These are phyloP conservation scores for zebrafish (Danio rerio) DNA, from an alignment of 2,113 vertebrate species.

Conservation along the genomic window DNA sequence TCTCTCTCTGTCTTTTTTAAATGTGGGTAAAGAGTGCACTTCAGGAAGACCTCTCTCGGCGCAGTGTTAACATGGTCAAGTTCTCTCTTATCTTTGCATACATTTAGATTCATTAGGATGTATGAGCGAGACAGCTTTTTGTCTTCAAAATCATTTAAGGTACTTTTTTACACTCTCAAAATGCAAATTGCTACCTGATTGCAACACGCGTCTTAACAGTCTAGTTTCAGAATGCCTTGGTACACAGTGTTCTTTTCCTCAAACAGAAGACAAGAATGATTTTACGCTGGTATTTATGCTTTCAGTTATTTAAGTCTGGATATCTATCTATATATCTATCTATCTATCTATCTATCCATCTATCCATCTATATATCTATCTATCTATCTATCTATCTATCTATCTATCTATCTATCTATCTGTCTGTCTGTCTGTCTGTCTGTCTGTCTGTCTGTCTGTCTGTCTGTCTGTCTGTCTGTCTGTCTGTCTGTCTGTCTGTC, in stretches of 20 bases:
- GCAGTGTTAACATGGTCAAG: slow-evolving; percentile 56
- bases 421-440: no score
- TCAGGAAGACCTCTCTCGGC: slow-evolving; percentile 39
- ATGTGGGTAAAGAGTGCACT: slow-evolving; percentile 57
- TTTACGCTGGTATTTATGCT: background rate
- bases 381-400: no score
- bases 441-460: no score
- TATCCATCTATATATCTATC: no score
- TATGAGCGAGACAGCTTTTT: slow-evolving; percentile 68
- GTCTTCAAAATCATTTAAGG: slow-evolving; percentile 71
- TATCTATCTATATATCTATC: no score
- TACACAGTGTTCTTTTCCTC: slow-evolving; percentile 12
- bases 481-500: no score
- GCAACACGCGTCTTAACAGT: slow-evolving; percentile 33
- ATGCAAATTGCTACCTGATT: slow-evolving; percentile 67
- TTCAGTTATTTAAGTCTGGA: background rate
- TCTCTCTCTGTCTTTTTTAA: slow-evolving; percentile 37
- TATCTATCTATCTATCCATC: no score
- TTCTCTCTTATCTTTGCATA: slow-evolving; percentile 67
- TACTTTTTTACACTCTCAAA: slow-evolving; percentile 59
- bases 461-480: no score
- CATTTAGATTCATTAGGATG: slow-evolving; percentile 74
- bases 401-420: no score
- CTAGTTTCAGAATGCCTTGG: slow-evolving; percentile 8
- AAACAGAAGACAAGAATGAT: slow-evolving; percentile 22